Evolutionary conservation across 2,113 vertebrate genomes (phyloP), one percentile per base, ranked within the genome.

Genomic region (Lota lota): DNA sequence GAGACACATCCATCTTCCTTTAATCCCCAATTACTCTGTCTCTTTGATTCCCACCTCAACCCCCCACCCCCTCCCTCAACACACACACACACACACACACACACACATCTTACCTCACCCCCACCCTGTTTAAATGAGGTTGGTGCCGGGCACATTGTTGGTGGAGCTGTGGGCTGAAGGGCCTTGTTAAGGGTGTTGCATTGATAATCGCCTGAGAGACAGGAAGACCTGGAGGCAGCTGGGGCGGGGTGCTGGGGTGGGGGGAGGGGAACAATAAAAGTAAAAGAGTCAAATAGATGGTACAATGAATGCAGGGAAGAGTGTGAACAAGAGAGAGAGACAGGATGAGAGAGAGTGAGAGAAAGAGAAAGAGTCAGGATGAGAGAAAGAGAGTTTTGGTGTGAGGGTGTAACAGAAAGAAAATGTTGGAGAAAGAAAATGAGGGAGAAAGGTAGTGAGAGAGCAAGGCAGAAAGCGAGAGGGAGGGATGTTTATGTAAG

Each of bases 101-200:
- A 28, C 28, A 28, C 28, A 28, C 28, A 28, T 5, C 40, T 47
- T 47, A 47, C 6, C 40, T 47, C 40, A 11, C 10, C 40, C 40
- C 7, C 78, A 70, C 68, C 20, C 54, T 0, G 71, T 83, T 66
- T 66, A 84, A 88, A 87, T 83, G 69, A 77, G 86, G 82, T 70
- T 74, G 56, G 69, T 72, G 73, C 76, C 72, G 79, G 80, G 67
- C 57, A 62, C 73, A 11, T 58, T 54, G 56, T 61, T 28, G 59
- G n/a, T 36, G 70, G 69, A 76, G 76, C 2, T 57, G 60, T 54
- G 80, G 72, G 56, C 65, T 77, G 83, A 82, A 79, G 71, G 76
- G 77, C 80, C 81, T 80, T 83, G 81, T 85, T 86, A 86, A 72
- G 87, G 85, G 87, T 85, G 85, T 86, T 88, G 78, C 73, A 87